Base-by-base conservation (phyloP, 2,113 vertebrate genomes). In the Macquaria ambigua region DNA sequence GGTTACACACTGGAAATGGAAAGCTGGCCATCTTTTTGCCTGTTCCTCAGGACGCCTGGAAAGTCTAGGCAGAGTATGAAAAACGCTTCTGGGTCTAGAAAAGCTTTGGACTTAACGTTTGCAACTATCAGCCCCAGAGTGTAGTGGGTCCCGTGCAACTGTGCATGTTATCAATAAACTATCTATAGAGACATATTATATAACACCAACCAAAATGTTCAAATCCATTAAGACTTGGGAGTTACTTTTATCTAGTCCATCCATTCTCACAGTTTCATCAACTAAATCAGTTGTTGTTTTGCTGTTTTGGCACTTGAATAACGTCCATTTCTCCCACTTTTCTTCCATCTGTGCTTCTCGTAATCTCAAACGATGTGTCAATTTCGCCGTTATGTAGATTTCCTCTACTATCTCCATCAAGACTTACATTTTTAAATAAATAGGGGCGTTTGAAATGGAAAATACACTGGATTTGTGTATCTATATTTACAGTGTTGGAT, bases 1-100 rank as follows among this genome's bases (percentile, higher is more conserved):
- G 83, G 62, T 83, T 86, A 84, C 90, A 62, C 37, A 15, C 64
- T 86, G 74, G 77, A 93, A 93, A 89, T 87, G 73, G 77, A 90
- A 90, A 87, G 77, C 46, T 0, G 52, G 56, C 7, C 18, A 3
- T 62, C 18, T 55, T 74, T 81, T 50, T 46, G 34, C 31, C 37
- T 77, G 66, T 50, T 76, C 20, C 23, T 61, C 37, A 0, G 5
- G 34, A 48, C 1, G 15, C 69, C 15, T 48, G 48, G 62, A 67
- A 68, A 46, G 25, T 50, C 6, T 4, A 12, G 5, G 15, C 16
- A 59, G 55, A 76, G 37, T 46, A 46, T 55, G 20, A 71, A 83
- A 63, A 53, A 53, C 2, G 31, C 11, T 9, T 56, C 9, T 8
- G 18, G 14, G 20, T 5, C 16, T 28, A 15, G 10, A 59, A 59